Percentiles rank a stretch among this genome's conserved stretches.
Conservation (phyloP, 1,140 invertebrate species). For the Aphidius gifuensis region DNA sequence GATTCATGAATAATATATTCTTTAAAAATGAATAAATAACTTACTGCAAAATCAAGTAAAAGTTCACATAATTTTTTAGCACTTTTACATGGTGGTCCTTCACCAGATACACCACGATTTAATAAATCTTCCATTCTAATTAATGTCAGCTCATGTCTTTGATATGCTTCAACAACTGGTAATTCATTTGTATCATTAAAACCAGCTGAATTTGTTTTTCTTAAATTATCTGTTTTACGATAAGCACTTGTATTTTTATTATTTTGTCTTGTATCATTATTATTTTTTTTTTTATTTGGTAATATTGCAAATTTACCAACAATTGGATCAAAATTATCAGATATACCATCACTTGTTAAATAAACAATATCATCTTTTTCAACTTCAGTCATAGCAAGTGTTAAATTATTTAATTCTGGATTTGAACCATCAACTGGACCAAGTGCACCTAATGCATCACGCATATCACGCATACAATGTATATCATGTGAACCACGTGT, state of each 20-base stretch:
- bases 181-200: conserved; percentile 56
- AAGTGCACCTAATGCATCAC: conserved; percentile 85
- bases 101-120: conserved; percentile 67
- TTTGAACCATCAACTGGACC: conserved; percentile 86
- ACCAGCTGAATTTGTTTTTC: conserved; percentile 30
- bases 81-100: conserved; percentile 55
- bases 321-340: conserved; percentile 92
- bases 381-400: conserved; percentile 82
- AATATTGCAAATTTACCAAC: conserved; percentile 87
- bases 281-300: conserved; percentile 28
- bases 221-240: conserved; percentile 42
- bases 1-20: conserved; percentile 6
- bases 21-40: conserved; percentile 11
- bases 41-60: conserved; percentile 75
- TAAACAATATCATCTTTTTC: conserved; percentile 84
- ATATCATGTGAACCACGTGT: conserved; percentile 83
- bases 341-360: conserved; percentile 87
- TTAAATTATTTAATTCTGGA: conserved; percentile 88
- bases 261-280: conserved; percentile 22
- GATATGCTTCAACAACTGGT: conserved; percentile 74
- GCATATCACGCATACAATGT: conserved; percentile 83
- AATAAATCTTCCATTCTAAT: conserved; percentile 80
- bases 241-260: conserved; percentile 48
- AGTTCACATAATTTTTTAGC: conserved; percentile 70
- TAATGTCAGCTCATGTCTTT: conserved; percentile 76